Evolutionary conservation across 1,140 invertebrate species (phyloP), one percentile per base, ranked within the genome.

Genomic region (Orussus abietinus): DNA sequence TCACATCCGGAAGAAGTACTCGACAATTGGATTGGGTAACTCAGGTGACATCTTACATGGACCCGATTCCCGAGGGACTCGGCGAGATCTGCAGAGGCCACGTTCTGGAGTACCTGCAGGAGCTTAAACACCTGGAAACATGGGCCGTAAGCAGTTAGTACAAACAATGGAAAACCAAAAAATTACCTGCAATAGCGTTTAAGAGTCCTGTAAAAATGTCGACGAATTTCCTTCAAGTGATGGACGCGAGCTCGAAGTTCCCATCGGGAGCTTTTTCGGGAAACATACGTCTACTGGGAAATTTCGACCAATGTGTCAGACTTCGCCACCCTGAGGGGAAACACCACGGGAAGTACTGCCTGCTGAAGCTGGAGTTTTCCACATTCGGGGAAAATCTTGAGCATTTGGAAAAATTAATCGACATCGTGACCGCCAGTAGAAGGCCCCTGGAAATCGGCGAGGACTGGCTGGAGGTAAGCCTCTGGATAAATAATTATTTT

Each of bases 201-300:
- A n/a, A n/a, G n/a, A n/a, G n/a, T n/a, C n/a, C n/a, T n/a, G n/a
- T n/a, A n/a, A n/a, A n/a, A n/a, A n/a, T n/a, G n/a, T n/a, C n/a
- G n/a, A n/a, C n/a, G n/a, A n/a, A n/a, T 36, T 20, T 15, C 9
- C 5, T 20, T 21, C 34, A n/a, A 36, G 34, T 36, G 34, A 36
- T 20, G n/a, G 34, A 36, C 18, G 13, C 34, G 7, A 19, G 11
- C 6, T 15, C 3, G n/a, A 36, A 36, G 6, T 36, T 10, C 12
- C 34, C 34, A 12, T 13, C 34, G 5, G 34, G 34, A 10, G 18
- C 21, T 19, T 36, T 36, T 10, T 36, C 34, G 4, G 34, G 34
- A 36, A 36, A 36, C n/a, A 36, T 36, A 9, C 34, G 34, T 15
- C 21, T 19, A 18, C 17, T 36, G 34, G 34, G 34, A 15, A 36